Evolutionary conservation across 1,140 invertebrate genomes (phyloP).

Genomic region (Drosophila lowei): DNA sequence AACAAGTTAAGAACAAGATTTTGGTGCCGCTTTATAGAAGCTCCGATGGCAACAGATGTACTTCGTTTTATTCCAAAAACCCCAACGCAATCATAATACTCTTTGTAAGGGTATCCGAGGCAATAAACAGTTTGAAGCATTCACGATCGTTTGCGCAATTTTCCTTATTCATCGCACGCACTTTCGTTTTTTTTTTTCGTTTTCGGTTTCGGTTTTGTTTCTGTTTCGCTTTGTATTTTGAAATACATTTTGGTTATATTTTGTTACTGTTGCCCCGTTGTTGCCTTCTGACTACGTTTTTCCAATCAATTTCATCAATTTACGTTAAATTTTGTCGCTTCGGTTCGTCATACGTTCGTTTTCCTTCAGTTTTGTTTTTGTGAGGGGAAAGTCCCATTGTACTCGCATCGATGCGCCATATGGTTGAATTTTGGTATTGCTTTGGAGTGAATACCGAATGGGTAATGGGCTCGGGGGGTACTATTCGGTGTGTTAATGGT

Average conservation of each 20-base stretch:
- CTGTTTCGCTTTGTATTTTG: slow-evolving; percentile 52
- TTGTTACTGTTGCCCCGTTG: slow-evolving; percentile 22
- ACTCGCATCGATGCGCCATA: slow-evolving; percentile 23
- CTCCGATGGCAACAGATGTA: background rate
- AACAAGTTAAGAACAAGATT: no score
- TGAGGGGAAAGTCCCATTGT: slow-evolving; percentile 49
- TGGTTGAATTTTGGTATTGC: slow-evolving; percentile 31
- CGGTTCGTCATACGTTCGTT: slow-evolving; percentile 28
- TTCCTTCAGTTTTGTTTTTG: slow-evolving; percentile 26
- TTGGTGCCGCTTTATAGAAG: no score
- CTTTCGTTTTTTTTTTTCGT: slow-evolving; percentile 54
- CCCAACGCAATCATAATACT: background rate
- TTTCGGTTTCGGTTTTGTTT: slow-evolving; percentile 22
- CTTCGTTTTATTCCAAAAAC: no score
- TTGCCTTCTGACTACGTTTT: slow-evolving; percentile 52
- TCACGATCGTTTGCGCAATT: slow-evolving; percentile 76
- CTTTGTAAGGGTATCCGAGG: slow-evolving; percentile 32
- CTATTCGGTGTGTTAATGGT: no score
- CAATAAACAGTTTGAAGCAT: slow-evolving; percentile 42
- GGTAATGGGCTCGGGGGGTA: no score
- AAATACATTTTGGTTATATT: slow-evolving; percentile 64
- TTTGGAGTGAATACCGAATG: slow-evolving; percentile 25
- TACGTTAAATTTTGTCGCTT: slow-evolving; percentile 51
- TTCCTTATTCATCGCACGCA: slow-evolving; percentile 74
- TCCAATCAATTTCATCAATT: slow-evolving; percentile 73